Evolutionary conservation across 30 jellyfish, hydroid and myxozoan genomes (phyloP), one percentile per base, ranked within the genome.

Genomic region (Catostylus mosaicus): DNA sequence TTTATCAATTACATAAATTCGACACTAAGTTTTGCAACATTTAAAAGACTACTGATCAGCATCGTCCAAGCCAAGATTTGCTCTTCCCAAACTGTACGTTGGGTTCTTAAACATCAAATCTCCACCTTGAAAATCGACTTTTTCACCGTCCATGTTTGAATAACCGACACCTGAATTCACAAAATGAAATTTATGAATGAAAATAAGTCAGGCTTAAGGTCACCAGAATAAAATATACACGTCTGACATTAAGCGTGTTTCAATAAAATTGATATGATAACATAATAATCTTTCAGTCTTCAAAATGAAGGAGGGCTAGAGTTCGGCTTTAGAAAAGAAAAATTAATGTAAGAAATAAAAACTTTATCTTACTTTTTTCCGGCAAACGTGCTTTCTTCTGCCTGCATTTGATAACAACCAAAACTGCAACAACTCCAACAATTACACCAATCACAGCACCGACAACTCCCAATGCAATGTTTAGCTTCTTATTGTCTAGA

Each of bases 81-180:
- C 87, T 22, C 83, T 54, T 33, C 96, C 96, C 2, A 87, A 51
- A 43, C 90, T 76, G 96, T 68, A 77, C 3, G 96, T 66, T 26
- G 96, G 96, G 60, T 87, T 87, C 50, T 67, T 67, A 66, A 10
- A 87, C 96, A 87, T 87, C 91, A 87, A 11, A 33, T 87, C 96
- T 11, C 96, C 91, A n/a, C 73, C 40, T 33, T 87, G 37, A 40
- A 87, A 87, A 30, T 77, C 75, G 18, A 87, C 77, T 20, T 67
- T 46, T 27, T 77, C 96, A 3, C 86, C 74, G 37, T 60, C 83
- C 90, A 76, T 87, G 30, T 68, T 68, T 12, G 91, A 77, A 56
- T 77, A 87, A 19, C 60, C 67, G 9, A 87, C 96, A 77, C 77
- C 91, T 87, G 31, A 12, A 86, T 75, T 59, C 3, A 78, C 29